phyloP scores from a whole-genome alignment of 2,888 invertebrate species.

The Serripes groenlandicus region DNA sequence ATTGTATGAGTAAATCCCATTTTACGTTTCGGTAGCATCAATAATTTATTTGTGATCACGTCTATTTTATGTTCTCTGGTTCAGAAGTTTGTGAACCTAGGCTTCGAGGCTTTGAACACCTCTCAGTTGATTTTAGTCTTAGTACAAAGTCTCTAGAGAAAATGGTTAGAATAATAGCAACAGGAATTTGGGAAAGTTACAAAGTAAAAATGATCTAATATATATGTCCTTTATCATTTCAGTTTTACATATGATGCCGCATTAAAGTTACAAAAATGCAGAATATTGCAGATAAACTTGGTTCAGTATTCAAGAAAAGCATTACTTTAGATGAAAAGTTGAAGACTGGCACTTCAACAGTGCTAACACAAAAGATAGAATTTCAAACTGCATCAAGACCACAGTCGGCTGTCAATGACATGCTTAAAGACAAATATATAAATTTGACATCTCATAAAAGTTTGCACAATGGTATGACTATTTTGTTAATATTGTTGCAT shows the following conservation, averaged over 20 bases:
- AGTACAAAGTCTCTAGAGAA: no score
- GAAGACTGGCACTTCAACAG: constrained; percentile 52
- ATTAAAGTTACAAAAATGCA: constrained; percentile 23
- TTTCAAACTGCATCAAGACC: constrained; percentile 50
- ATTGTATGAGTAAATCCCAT: no score
- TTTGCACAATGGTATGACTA: constrained; percentile 11
- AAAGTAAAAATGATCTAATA: no score
- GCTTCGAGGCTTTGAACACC: no score
- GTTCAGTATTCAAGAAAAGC: constrained; percentile 45
- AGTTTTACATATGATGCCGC: background rate
- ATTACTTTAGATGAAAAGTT: constrained; percentile 53
- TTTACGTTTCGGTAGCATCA: no score
- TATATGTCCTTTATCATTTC: background rate
- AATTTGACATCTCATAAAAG: constrained; percentile 38
- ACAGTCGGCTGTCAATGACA: constrained; percentile 51
- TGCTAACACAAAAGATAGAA: constrained; percentile 60
- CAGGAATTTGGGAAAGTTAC: no score
- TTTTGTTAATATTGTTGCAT: background rate
- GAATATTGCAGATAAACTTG: constrained; percentile 54
- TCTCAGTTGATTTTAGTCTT: no score
- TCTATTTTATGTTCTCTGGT: no score
- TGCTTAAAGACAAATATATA: constrained; percentile 63
- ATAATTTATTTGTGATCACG: no score
- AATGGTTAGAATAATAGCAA: no score
- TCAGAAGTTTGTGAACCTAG: no score